Conservation (phyloP, 2,797 vertebrate species). For the Malurus splendens region DNA sequence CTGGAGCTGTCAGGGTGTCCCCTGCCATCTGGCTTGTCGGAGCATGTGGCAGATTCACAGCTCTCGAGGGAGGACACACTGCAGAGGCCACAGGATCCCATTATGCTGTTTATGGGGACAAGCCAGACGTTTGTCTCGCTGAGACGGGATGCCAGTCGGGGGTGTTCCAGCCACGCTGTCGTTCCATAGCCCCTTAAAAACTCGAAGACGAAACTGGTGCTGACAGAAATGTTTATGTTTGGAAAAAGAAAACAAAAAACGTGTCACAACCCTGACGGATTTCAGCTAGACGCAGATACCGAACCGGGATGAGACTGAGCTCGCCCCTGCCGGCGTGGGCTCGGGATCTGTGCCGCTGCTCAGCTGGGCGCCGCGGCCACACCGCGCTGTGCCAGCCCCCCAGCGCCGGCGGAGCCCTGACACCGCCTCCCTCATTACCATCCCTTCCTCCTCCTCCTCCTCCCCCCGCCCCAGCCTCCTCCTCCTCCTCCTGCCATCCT, state of each 20-base stretch:
- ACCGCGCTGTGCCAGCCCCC: not conserved
- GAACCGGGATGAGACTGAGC: not conserved
- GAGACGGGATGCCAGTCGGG: not conserved
- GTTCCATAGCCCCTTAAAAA: not conserved
- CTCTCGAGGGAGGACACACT: not conserved
- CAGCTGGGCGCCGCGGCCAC: not conserved
- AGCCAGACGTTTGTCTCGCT: not conserved
- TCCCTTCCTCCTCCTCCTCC: not conserved
- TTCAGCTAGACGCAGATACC: not conserved
- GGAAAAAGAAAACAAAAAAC: not conserved
- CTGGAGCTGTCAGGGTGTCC: slow-evolving; percentile 1
- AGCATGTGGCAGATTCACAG: not conserved
- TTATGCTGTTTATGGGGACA: not conserved
- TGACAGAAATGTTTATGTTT: not conserved
- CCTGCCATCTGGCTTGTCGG: slow-evolving; percentile 1
- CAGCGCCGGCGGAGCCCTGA: not conserved
- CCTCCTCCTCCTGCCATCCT: not conserved
- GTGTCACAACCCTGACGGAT: fast-evolving
- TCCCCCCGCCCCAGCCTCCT: not conserved
- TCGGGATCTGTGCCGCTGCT: not conserved
- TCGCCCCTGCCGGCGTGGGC: not conserved
- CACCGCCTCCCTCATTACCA: slow-evolving; percentile 37
- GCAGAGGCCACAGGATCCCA: not conserved
- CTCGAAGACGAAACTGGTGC: not conserved
- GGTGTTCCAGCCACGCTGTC: fast-evolving